These are phyloP conservation scores for Drosophila multiciliata DNA, from an alignment of 2,888 invertebrate genomes.

Conservation along the genomic window DNA sequence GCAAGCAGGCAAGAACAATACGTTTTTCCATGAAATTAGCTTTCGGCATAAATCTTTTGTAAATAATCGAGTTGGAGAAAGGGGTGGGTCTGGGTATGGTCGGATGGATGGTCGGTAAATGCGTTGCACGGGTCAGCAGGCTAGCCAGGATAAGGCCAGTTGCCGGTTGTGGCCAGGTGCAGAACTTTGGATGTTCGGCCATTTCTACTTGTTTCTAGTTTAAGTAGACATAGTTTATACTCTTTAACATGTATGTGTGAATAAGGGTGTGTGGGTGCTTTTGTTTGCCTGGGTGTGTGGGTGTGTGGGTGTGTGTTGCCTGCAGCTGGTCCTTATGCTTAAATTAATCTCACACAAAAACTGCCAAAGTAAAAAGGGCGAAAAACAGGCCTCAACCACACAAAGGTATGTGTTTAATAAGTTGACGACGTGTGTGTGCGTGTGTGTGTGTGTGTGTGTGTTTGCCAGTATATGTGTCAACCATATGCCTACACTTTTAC, in stretches of 20 bases:
- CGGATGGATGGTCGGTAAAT: conserved; percentile 31
- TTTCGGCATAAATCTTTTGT: conserved; percentile 78
- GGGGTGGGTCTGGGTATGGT: conserved; percentile 4
- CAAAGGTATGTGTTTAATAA: conserved; percentile 52
- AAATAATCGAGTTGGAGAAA: conserved; percentile 56
- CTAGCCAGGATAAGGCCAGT: conserved; percentile 37
- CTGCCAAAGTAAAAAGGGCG: conserved; percentile 65
- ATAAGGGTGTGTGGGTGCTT: conserved; percentile 13
- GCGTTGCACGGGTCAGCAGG: conserved; percentile 28
- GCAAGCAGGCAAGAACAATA: conserved; percentile 64
- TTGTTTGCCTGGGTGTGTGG: background rate
- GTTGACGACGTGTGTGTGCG: conserved; percentile 20
- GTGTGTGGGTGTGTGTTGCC: conserved; percentile 7
- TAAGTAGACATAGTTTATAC: conserved; percentile 73
- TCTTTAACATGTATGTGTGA: conserved; percentile 13
- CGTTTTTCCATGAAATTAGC: conserved; percentile 81
- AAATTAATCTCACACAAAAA: conserved; percentile 80
- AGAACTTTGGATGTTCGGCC: conserved; percentile 24
- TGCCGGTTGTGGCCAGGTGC: conserved; percentile 48
- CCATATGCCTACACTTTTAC: background rate
- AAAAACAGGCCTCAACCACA: conserved; percentile 38
- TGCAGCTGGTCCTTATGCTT: conserved; percentile 29
- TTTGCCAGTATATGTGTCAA: conserved; percentile 37
- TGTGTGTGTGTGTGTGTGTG: conserved; percentile 15
- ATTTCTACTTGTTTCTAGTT: conserved; percentile 41